Evolutionary conservation across 2,797 vertebrate genomes (phyloP), one percentile per base, ranked within the genome.

Genomic region (Pantherophis vulpinus): DNA sequence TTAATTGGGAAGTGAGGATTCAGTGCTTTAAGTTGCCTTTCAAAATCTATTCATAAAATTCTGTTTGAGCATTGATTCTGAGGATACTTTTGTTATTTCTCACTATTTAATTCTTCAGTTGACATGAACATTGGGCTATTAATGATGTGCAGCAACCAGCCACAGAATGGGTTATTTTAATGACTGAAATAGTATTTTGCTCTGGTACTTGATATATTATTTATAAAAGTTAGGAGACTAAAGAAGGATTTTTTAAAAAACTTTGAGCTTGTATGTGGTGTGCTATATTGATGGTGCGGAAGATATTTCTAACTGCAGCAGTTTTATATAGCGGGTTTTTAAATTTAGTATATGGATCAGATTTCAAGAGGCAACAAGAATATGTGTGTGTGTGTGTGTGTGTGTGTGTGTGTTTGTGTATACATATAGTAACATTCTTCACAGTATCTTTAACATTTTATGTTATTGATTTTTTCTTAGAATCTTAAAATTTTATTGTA

Each of bases 201-300:
- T 90, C 63, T 83, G 86, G 91, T 90, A 91, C 56, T 32, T 79
- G 88, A 90, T 94, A 74, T 90, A 94, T 94, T 92, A 94, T 94
- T 94, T 94, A 94, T 94, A 90, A 88, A 88, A 83, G 86, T 61
- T 79, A 74, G 89, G 16, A 60, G 66, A 13, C 20, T 88, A 60
- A 51, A 91, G 63, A 54, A 42, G 8, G 54, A 47, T 63, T 47
- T 90, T 79, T 94, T n/a, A 1, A 14, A 92, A 12, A 12, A 25
- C 60, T 90, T 90, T 23, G 42, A 92, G 61, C 20, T 94, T 90
- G 47, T 74, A 89, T 58, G 12, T 91, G 87, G 18, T 2, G 8
- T 61, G 58, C 61, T 91, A 55, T 55, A 92, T 0, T 91, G 89
- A 18, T 88, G 79, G 70, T 27, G 87, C 51, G 27, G 54, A 56